Evolutionary conservation across 2,888 invertebrate genomes (phyloP).

Genomic region (Spisula solida): DNA sequence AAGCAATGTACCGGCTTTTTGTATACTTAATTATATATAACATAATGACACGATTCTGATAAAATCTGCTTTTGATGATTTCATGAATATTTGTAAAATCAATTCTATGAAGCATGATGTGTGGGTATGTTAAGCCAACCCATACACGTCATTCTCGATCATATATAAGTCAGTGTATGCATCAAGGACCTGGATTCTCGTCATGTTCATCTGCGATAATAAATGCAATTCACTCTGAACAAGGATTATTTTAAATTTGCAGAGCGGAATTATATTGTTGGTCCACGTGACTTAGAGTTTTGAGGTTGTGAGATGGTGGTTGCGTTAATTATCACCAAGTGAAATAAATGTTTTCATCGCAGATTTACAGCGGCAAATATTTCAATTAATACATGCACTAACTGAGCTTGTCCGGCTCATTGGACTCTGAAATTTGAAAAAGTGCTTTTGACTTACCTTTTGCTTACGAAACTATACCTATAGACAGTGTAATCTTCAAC

Average conservation of each 20-base stretch:
- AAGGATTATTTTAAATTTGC: background rate
- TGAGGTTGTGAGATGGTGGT: background rate
- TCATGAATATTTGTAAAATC: conserved; percentile 43
- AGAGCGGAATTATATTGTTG: background rate
- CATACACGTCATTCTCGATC: background rate
- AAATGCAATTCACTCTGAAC: background rate
- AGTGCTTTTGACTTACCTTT: too few relatives aligned
- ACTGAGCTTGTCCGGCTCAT: too few relatives aligned
- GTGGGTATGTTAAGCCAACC: background rate
- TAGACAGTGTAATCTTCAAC: too few relatives aligned
- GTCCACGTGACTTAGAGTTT: too few relatives aligned
- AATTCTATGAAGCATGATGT: background rate
- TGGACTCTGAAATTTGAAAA: too few relatives aligned
- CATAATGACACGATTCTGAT: conserved; percentile 34
- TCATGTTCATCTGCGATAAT: background rate
- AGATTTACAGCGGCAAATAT: background rate
- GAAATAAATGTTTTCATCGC: background rate
- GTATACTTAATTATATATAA: conserved; percentile 35
- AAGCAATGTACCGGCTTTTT: background rate
- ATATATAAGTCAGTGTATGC: background rate
- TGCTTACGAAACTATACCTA: too few relatives aligned
- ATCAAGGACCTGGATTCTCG: background rate
- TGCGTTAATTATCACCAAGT: background rate
- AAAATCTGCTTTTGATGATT: conserved; percentile 33
- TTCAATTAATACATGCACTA: too few relatives aligned